Evolutionary conservation across 2,113 vertebrate genomes (phyloP), one percentile per base, ranked within the genome.

Genomic region (Tyrannus savana): DNA sequence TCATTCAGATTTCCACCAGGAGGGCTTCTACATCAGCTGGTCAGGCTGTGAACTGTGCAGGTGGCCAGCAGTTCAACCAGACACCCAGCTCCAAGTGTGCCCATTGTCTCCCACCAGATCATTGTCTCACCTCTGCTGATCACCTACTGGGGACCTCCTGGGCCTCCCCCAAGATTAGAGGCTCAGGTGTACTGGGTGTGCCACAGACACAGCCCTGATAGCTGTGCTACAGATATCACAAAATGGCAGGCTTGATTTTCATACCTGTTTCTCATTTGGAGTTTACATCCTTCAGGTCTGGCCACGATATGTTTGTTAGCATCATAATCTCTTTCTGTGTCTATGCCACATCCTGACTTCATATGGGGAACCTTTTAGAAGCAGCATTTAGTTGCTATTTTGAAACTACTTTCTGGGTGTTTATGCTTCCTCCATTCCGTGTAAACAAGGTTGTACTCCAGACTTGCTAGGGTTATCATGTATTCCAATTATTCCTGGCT

Each of bases 11-110:
- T 87, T 68, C 10, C 37, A 33, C 3, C 7, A 28, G 4, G 3
- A 71, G 12, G 18, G 2, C 0, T 52, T 6, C 35, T 58, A 37
- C 3, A 52, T 0, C 1, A 42, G 10, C 19, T 12, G 23, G 4
- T 42, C 17, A 12, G 5, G 8, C 19, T 56, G 28, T 9, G 39
- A 56, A 24, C 17, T 30, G 7, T 35, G 30, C 80, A 59, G 10
- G 14, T 66, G n/a, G 5, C 2, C 27, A 56, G 4, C 19, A 66
- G 27, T 52, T 7, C 23, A 82, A 25, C 5, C 10, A 84, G 11
- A 47, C 24, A 77, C 14, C 1, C 18, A 27, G 5, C 50, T 89
- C 7, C 56, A 42, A 37, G 6, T 14, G 4, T 3, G 25, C 52
- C 18, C 10, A n/a, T 42, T 67, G 5, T 46, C 42, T 72, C 42